These are phyloP conservation scores for Gouania willdenowi DNA, from an alignment of 2,797 vertebrate species.

Conservation along the genomic window DNA sequence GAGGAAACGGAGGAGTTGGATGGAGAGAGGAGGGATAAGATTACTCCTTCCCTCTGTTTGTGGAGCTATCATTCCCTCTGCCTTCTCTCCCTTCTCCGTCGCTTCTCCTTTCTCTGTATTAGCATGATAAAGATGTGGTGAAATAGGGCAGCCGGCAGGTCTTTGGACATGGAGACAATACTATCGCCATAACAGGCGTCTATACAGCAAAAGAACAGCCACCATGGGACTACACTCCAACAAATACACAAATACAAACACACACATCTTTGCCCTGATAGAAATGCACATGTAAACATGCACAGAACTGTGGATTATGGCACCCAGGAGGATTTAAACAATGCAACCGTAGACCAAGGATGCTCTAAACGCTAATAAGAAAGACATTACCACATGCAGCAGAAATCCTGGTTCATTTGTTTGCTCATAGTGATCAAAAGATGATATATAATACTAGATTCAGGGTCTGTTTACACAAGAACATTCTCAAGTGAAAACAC, in stretches of 20 bases:
- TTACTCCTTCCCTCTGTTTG: constrained; percentile 59
- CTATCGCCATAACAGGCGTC: constrained; percentile 68
- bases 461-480: too few relatives aligned
- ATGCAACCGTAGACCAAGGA: constrained; percentile 41
- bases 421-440: too few relatives aligned
- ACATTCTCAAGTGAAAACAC: too few relatives aligned
- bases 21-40: constrained; percentile 51
- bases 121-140: constrained; percentile 73
- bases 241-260: constrained; percentile 4
- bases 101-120: constrained; percentile 56
- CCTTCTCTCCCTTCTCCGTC: constrained; percentile 37
- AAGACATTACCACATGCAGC: not conserved
- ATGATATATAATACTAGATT: too few relatives aligned
- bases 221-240: constrained; percentile 45
- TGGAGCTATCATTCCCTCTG: constrained; percentile 48
- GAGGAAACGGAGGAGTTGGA: constrained; percentile 29
- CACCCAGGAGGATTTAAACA: constrained; percentile 43
- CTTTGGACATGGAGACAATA: constrained; percentile 72
- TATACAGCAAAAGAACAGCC: constrained; percentile 51
- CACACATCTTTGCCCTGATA: constrained; percentile 24
- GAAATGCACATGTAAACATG: constrained; percentile 45
- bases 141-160: constrained; percentile 73
- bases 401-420: too few relatives aligned
- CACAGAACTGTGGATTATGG: constrained; percentile 47
- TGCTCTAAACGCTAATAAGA: constrained; percentile 13